Base-by-base conservation (phyloP, 2,113 vertebrate genomes). In the Aspiorhynchus laticeps region DNA sequence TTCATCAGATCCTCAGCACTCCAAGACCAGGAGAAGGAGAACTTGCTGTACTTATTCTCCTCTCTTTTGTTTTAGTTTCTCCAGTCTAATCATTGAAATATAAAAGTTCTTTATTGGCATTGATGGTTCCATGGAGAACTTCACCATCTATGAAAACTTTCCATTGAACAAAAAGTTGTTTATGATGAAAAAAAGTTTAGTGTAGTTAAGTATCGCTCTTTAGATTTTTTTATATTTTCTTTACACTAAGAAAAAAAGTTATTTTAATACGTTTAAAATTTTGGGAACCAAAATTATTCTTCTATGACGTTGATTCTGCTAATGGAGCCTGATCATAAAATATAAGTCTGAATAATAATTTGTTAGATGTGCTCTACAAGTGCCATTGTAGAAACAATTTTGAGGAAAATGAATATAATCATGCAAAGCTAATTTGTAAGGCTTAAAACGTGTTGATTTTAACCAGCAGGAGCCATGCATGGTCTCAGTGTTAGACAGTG, bases 11-110 rank as follows among this genome's bases (percentile, higher is more conserved):
- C 14, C 41, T 77, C n/a, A 77, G 76, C 28, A 21, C 10, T 28
- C 46, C 10, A 73, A 11, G 7, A 33, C 53, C 46, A 33, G 76
- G 26, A 73, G 65, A 33, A 38, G 75, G 76, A 21, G 28, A n/a
- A n/a, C n/a, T 78, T 31, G 21, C 46, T 11, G 14, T 48, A 21
- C 3, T 17, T 59, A 21, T 41, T 53, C 76, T 53, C 1, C 1
- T 33, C 48, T 53, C 28, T 31, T 53, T 48, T 76, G 74, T 46
- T 76, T 14, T 46, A 46, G 26, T 65, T 80, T 41, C 78, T 80
- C 33, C 11, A 0, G 24, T 63, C 24, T 61, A 80, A 38, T 63
- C 33, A 63, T 43, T 41, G 56, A 63, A 48, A 14, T 14, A 48
- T 48, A 48, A 3, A 48, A 14, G 46, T 48, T 53, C 6, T 53